Conservation (phyloP, 2,888 invertebrate genomes). For the Caenorhabditis macrosperma region DNA sequence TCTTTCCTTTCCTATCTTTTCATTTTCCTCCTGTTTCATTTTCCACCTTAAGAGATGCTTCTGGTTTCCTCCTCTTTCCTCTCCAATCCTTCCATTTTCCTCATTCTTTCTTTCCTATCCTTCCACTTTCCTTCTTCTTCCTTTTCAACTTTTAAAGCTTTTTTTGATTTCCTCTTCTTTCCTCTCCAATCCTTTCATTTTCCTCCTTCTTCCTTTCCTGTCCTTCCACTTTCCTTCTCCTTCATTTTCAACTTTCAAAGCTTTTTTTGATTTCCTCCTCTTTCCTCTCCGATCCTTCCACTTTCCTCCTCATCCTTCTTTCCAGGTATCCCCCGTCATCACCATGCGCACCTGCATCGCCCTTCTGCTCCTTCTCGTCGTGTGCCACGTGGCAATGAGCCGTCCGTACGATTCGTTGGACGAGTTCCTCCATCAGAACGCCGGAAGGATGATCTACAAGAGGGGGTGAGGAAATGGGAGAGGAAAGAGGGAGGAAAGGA, state of each 20-base stretch:
- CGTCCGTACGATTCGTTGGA: constrained; percentile 14
- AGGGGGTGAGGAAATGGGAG: constrained; percentile 14
- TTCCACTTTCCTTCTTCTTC: no score
- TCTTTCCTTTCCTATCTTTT: neutral
- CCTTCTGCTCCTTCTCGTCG: constrained; percentile 24
- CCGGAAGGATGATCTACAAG: constrained; percentile 18
- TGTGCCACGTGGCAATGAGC: constrained; percentile 21
- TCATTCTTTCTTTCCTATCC: neutral
- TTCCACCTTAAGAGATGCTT: neutral
- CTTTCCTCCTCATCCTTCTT: neutral
- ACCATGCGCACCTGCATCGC: constrained; percentile 36
- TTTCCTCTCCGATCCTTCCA: neutral
- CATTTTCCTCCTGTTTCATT: neutral
- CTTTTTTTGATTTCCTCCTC: neutral
- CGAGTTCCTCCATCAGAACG: neutral
- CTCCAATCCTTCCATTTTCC: neutral
- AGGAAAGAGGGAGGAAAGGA: neutral
- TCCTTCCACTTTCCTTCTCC: constrained; percentile 1
- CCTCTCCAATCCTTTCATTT: no score
- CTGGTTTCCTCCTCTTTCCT: neutral
- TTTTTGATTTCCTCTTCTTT: no score
- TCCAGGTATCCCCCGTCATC: constrained; percentile 30
- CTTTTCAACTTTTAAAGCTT: no score
- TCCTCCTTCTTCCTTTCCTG: constrained; percentile 6
- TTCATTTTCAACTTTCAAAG: neutral